These are phyloP conservation scores for Phoronis australis DNA, from an alignment of 2,888 invertebrate genomes.

Conservation along the genomic window DNA sequence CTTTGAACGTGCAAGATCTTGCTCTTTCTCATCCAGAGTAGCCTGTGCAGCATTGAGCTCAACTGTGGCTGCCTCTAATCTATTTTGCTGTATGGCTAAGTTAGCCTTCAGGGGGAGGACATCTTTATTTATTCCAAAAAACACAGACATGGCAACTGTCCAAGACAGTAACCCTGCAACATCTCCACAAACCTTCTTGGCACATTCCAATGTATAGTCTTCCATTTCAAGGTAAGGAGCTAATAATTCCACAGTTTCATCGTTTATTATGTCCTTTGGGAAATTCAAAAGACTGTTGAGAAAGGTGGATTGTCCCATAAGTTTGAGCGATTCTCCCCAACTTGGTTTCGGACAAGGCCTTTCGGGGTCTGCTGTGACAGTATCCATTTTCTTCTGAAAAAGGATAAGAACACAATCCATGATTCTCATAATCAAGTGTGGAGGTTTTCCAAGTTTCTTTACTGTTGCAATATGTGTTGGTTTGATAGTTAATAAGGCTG, in stretches of 20 bases:
- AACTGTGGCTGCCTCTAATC: constrained; percentile 29
- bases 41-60: constrained; percentile 30
- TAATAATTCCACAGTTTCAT: constrained; percentile 89
- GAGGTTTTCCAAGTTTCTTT: constrained; percentile 51
- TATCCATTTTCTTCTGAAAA: constrained; percentile 43
- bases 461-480: constrained; percentile 49
- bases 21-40: constrained; percentile 31
- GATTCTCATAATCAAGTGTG: constrained; percentile 51
- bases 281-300: constrained; percentile 30
- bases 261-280: constrained; percentile 80
- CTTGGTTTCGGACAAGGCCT: constrained; percentile 81
- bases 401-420: constrained; percentile 50
- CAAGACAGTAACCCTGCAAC: constrained; percentile 50
- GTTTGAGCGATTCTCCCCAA: constrained; percentile 91
- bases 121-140: constrained; percentile 82
- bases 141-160: constrained; percentile 49
- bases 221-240: constrained; percentile 80
- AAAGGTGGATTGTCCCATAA: constrained; percentile 94
- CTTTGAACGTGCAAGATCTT: constrained; percentile 29
- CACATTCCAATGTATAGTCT: constrained; percentile 94
- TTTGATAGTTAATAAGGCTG: constrained; percentile 54
- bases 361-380: constrained; percentile 65
- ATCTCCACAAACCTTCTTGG: constrained; percentile 63
- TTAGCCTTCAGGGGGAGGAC: constrained; percentile 77
- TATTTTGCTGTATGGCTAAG: constrained; percentile 47